Evolutionary conservation across 2,797 vertebrate genomes (phyloP).

Genomic region (Labeo calbasu): DNA sequence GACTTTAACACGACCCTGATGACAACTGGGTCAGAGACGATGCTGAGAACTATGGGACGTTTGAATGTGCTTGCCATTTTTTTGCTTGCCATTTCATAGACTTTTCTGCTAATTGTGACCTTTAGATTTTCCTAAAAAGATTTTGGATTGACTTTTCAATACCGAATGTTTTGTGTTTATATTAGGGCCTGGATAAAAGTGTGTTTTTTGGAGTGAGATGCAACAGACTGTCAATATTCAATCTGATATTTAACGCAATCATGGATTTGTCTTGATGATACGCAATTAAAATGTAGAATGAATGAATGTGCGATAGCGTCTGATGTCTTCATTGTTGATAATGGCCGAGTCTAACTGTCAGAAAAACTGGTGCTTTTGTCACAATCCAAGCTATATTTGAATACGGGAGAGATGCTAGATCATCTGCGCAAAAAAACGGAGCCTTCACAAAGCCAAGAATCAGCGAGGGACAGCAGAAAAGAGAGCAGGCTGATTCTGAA

Average conservation of each 20-base stretch:
- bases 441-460: constrained; percentile 83
- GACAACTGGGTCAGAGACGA: background rate
- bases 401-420: background rate
- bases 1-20: constrained; percentile 90
- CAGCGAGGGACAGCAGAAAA: background rate
- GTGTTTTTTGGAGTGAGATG: constrained; percentile 34
- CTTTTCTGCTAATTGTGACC: constrained; percentile 1
- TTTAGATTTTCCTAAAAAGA: background rate
- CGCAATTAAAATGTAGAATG: constrained; percentile 15
- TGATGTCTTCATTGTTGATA: constrained; percentile 12
- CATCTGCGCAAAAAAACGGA: background rate
- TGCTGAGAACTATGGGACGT: background rate
- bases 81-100: constrained; percentile 7
- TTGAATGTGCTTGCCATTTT: no score
- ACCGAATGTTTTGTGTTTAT: background rate
- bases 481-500: constrained; percentile 24
- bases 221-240: background rate
- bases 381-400: background rate
- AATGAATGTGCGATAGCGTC: background rate
- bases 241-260: constrained; percentile 12
- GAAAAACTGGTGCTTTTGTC: background rate
- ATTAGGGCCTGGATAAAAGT: constrained; percentile 15
- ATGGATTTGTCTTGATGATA: background rate
- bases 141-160: background rate
- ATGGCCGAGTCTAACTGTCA: background rate